phyloP scores from a whole-genome alignment of 2,113 vertebrate genomes.

The Lonchura striata region DNA sequence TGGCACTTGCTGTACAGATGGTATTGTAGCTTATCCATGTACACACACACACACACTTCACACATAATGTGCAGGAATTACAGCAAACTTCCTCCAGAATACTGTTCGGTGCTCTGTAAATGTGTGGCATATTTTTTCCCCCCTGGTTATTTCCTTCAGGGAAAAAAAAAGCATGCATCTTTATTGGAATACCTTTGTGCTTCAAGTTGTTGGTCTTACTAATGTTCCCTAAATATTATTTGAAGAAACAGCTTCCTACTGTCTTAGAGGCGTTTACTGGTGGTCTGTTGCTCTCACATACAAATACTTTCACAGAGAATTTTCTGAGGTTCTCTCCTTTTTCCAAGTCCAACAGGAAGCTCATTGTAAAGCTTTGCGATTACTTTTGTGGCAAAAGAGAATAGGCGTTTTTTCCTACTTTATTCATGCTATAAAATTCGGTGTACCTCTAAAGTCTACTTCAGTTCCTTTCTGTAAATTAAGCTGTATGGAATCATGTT shows the following conservation, averaged over 20 bases:
- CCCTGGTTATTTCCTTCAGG: background rate
- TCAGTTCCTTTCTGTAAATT: conserved; percentile 61
- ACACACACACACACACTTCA: conserved; percentile 13
- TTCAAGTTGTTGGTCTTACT: background rate
- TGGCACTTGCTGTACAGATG: conserved; percentile 52
- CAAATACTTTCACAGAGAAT: conserved; percentile 36
- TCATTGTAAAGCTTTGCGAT: conserved; percentile 49
- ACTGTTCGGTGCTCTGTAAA: background rate
- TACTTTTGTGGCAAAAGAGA: conserved; percentile 58
- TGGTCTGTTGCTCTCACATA: background rate
- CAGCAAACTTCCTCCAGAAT: conserved; percentile 29
- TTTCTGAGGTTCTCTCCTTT: conserved; percentile 50
- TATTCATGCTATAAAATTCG: conserved; percentile 31
- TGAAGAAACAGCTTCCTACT: conserved; percentile 31
- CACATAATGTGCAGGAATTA: conserved; percentile 34
- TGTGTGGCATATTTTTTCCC: background rate
- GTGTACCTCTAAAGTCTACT: background rate
- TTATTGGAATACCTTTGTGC: background rate
- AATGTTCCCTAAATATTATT: conserved; percentile 9
- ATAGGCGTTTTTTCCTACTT: conserved; percentile 47
- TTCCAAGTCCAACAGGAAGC: conserved; percentile 58
- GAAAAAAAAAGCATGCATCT: background rate
- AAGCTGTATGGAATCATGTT: conserved; percentile 55
- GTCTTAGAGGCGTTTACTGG: background rate
- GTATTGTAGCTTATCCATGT: conserved; percentile 42